Evolutionary conservation across 2,888 invertebrate genomes (phyloP).

Genomic region (Dichetophora obliterata): DNA sequence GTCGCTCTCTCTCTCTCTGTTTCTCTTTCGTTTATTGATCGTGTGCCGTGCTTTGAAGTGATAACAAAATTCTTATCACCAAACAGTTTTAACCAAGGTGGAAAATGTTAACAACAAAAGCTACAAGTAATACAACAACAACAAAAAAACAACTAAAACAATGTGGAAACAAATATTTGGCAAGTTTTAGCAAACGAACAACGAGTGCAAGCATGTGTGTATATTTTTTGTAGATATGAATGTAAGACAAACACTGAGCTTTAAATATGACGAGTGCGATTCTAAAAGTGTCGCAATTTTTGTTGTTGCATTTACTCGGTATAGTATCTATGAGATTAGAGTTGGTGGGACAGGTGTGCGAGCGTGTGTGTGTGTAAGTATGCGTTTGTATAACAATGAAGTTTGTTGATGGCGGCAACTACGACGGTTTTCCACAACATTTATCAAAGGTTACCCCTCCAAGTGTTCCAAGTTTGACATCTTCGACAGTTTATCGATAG

Average conservation of each 20-base stretch:
- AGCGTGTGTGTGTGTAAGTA: neutral
- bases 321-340: neutral
- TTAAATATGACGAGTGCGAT: neutral
- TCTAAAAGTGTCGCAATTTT: no score
- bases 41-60: neutral
- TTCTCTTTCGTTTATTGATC: neutral
- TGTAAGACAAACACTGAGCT: no score
- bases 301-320: neutral
- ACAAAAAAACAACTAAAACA: neutral
- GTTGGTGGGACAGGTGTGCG: neutral
- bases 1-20: no score
- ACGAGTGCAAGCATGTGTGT: neutral
- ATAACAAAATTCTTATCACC: neutral
- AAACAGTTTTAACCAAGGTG: neutral
- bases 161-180: neutral
- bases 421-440: neutral
- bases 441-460: constrained; percentile 20
- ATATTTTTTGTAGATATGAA: no score
- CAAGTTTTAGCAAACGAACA: neutral
- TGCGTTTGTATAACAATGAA: constrained; percentile 15
- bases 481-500: constrained; percentile 64
- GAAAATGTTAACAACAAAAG: no score
- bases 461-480: constrained; percentile 36
- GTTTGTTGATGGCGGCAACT: constrained; percentile 16
- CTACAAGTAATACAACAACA: neutral